Percentiles rank a stretch among this genome's conserved stretches.
Conservation (phyloP, 2,113 vertebrate species). For the Pelusios castaneus region DNA sequence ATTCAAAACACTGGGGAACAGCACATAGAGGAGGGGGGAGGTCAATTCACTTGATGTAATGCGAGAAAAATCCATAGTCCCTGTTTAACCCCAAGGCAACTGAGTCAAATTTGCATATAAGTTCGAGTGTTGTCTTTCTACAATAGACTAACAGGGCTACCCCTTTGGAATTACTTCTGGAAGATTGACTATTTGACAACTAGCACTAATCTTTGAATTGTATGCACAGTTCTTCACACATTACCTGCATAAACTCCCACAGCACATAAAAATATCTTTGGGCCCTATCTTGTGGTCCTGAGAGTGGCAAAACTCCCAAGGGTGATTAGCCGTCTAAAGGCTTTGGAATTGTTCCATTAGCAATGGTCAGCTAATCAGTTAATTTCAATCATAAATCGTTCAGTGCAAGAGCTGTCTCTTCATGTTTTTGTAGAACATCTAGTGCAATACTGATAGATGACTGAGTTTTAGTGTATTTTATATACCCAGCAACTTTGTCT, state of each 20-base stretch:
- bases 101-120: too few relatives aligned
- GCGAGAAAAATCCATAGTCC: too few relatives aligned
- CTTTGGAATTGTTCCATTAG: conserved; percentile 3
- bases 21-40: too few relatives aligned
- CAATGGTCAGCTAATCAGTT: not conserved
- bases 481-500: not conserved
- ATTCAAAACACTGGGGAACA: too few relatives aligned
- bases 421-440: not conserved
- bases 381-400: conserved; percentile 20
- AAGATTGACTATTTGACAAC: not conserved
- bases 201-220: not conserved
- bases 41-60: too few relatives aligned
- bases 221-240: not conserved
- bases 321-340: fast-evolving
- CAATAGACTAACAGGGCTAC: too few relatives aligned
- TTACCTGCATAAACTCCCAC: not conserved
- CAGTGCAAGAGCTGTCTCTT: not conserved
- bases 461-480: not conserved
- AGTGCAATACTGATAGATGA: not conserved
- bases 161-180: not conserved
- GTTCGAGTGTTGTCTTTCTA: too few relatives aligned
- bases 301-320: not conserved
- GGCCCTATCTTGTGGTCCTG: fast-evolving
- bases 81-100: too few relatives aligned
- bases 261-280: not conserved